A percentile compares a stretch with the other conserved stretches of the same genome.
phyloP scores from a whole-genome alignment of 2,797 vertebrate species.

The Cynopterus sphinx region DNA sequence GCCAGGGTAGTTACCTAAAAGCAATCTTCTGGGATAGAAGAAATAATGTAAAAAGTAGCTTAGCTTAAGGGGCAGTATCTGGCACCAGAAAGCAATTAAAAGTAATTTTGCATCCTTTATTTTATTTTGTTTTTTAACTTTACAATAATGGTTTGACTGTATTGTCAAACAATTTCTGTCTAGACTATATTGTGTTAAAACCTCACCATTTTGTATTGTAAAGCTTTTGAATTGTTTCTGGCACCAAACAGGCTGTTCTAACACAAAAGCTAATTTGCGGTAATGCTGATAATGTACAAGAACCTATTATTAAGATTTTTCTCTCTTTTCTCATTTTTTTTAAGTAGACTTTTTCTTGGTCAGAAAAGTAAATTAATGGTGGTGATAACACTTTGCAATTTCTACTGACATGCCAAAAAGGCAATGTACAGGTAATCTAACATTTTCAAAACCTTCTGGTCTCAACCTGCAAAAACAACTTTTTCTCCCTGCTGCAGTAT shows the following conservation, averaged over 20 bases:
- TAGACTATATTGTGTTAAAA: constrained; percentile 82
- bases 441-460: constrained; percentile 31
- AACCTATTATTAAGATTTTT: constrained; percentile 65
- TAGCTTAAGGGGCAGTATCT: not conserved
- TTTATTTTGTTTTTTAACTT: constrained; percentile 59
- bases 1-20: not conserved
- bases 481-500: not conserved
- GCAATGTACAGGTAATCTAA: constrained; percentile 16
- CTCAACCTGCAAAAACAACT: not conserved
- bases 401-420: constrained; percentile 34
- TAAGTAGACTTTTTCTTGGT: constrained; percentile 22
- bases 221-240: constrained; percentile 71
- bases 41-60: not conserved
- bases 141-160: constrained; percentile 66
- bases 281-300: constrained; percentile 24
- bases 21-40: not conserved
- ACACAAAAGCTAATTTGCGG: constrained; percentile 69
- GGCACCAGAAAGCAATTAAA: constrained; percentile 77
- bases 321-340: not conserved
- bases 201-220: constrained; percentile 70
- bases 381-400: constrained; percentile 33
- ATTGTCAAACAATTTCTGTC: constrained; percentile 81
- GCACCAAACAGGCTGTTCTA: constrained; percentile 25
- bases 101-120: constrained; percentile 71
- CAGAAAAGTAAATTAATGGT: constrained; percentile 38